Evolutionary conservation across 2,797 vertebrate species (phyloP).

Genomic region (Carcharodon carcharias): DNA sequence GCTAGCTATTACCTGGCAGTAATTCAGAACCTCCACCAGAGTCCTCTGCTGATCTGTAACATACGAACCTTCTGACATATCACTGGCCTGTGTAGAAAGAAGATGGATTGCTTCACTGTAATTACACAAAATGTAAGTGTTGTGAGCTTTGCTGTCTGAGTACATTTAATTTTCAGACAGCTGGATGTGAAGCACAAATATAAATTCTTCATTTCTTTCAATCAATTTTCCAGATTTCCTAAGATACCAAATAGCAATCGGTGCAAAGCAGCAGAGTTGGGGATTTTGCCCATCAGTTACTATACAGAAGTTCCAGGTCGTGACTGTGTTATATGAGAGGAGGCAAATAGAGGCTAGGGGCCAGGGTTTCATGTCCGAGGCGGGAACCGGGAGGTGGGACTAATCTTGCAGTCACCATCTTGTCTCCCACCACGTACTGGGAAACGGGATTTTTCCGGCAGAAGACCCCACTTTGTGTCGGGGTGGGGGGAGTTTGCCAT

Average conservation of each 20-base stretch:
- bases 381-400: background rate
- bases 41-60: conserved; percentile 45
- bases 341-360: background rate
- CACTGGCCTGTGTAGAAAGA: conserved; percentile 37
- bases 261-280: background rate
- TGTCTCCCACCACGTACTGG: background rate
- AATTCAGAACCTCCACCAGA: conserved; percentile 49
- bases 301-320: background rate
- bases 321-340: background rate
- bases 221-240: background rate
- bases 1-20: conserved; percentile 56
- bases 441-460: background rate
- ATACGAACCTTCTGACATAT: conserved; percentile 41
- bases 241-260: background rate
- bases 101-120: background rate
- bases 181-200: background rate
- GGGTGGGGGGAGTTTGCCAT: too few relatives aligned
- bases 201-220: background rate
- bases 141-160: background rate
- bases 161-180: background rate
- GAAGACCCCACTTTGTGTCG: background rate
- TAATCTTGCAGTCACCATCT: too few relatives aligned
- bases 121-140: background rate
- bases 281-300: background rate
- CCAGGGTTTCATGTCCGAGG: too few relatives aligned